A percentile compares a stretch with the other conserved stretches of the same genome.
These are phyloP conservation scores for Takifugu bimaculatus DNA, from an alignment of 2,113 vertebrate species.

Conservation along the genomic window DNA sequence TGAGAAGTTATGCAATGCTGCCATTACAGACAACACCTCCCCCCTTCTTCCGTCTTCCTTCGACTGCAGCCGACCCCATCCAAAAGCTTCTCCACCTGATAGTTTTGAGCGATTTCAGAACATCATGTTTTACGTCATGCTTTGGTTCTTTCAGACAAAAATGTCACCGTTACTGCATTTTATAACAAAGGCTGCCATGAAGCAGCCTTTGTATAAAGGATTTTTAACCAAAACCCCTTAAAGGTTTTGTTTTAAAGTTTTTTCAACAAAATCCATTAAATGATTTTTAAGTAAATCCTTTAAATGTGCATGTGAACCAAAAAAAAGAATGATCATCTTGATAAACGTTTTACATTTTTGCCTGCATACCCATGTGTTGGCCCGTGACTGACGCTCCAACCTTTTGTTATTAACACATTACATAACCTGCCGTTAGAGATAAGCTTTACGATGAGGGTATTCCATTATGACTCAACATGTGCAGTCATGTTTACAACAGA, in stretches of 20 bases:
- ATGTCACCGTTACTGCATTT: too few species aligned
- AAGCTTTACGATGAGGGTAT: slow-evolving; percentile 24
- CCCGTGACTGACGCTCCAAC: slow-evolving; percentile 23
- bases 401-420: slow-evolving; percentile 29
- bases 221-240: too few species aligned
- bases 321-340: slow-evolving; percentile 10
- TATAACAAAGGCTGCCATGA: too few species aligned
- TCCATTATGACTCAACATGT: background rate
- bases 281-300: too few species aligned
- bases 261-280: too few species aligned
- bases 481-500: background rate
- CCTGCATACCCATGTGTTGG: slow-evolving; percentile 1
- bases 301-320: too few species aligned
- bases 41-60: slow-evolving; percentile 26
- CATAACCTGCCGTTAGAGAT: slow-evolving; percentile 31
- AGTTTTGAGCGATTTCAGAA: slow-evolving; percentile 14
- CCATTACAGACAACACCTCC: slow-evolving; percentile 54
- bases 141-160: background rate
- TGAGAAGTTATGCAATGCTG: slow-evolving; percentile 69
- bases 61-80: slow-evolving; percentile 5
- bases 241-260: too few species aligned
- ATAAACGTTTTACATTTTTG: slow-evolving; percentile 27
- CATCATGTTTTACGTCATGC: background rate
- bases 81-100: slow-evolving; percentile 10
- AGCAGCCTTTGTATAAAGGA: too few species aligned